A percentile compares a stretch with the other conserved stretches of the same genome.
Evolutionary conservation across 2,113 vertebrate species (phyloP).

Genomic region (Silurus meridionalis): DNA sequence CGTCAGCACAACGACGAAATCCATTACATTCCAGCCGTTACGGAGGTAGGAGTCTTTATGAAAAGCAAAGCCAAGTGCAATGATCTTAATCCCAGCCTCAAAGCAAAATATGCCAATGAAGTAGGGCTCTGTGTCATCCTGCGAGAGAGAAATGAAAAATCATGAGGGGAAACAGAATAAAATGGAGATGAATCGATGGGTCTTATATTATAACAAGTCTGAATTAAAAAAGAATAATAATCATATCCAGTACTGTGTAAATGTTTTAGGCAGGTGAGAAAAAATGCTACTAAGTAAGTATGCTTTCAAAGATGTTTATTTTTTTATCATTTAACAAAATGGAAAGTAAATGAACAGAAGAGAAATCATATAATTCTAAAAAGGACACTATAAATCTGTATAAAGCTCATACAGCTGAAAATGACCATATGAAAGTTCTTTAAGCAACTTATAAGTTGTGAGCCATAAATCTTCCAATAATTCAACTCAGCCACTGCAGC

Average conservation of each 20-base stretch:
- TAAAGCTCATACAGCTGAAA: background rate
- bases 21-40: conserved; percentile 97
- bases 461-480: background rate
- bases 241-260: background rate
- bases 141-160: conserved; percentile 41
- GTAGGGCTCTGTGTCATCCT: conserved; percentile 96
- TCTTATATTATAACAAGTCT: background rate
- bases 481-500: background rate
- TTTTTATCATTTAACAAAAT: too few species aligned
- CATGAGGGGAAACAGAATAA: background rate
- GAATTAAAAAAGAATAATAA: background rate
- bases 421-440: background rate
- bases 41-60: conserved; percentile 94
- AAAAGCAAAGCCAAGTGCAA: conserved; percentile 90
- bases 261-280: too few species aligned
- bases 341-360: too few species aligned
- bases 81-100: conserved; percentile 95
- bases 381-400: background rate
- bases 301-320: too few species aligned
- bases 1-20: conserved; percentile 94
- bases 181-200: background rate
- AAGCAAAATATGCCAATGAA: conserved; percentile 99
- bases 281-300: too few species aligned
- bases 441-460: background rate
- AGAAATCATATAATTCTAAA: background rate